Percentiles rank a stretch among this genome's conserved stretches.
Conservation (phyloP, 2,888 invertebrate species). For the Nemapogon koenigi region DNA sequence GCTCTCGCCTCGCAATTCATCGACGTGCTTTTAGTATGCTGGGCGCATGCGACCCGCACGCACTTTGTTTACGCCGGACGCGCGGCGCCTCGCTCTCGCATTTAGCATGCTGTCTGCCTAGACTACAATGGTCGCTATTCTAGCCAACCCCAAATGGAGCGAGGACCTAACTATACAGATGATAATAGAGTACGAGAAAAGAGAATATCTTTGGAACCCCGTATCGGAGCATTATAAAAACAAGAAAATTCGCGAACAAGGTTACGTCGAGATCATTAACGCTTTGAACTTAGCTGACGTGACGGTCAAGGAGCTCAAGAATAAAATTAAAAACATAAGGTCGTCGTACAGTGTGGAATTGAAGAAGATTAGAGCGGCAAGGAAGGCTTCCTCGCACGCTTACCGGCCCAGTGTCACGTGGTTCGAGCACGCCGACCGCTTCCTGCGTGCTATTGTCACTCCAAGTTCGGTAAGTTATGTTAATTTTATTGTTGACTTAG, state of each 20-base stretch:
- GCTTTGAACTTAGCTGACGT: constrained; percentile 52
- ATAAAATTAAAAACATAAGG: constrained; percentile 60
- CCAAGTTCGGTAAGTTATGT: constrained; percentile 53
- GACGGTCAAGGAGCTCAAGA: constrained; percentile 58
- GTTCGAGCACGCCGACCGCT: constrained; percentile 64
- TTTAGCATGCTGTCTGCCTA: constrained; percentile 37
- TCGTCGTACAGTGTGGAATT: constrained; percentile 61
- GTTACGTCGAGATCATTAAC: constrained; percentile 56
- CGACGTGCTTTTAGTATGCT: constrained; percentile 67
- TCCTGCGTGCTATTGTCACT: constrained; percentile 61
- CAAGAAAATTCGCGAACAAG: constrained; percentile 57
- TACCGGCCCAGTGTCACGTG: constrained; percentile 63
- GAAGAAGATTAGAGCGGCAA: constrained; percentile 61
- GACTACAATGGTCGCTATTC: constrained; percentile 49
- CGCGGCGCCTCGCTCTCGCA: constrained; percentile 14
- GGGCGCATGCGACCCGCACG: constrained; percentile 65
- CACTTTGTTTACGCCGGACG: constrained; percentile 56
- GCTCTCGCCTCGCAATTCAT: constrained; percentile 45
- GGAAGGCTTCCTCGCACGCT: constrained; percentile 62
- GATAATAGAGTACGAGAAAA: constrained; percentile 59
- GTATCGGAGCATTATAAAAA: constrained; percentile 59
- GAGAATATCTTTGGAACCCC: constrained; percentile 58
- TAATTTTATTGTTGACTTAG: neutral
- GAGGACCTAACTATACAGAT: constrained; percentile 58
- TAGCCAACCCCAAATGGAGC: constrained; percentile 61